Percentiles rank a stretch among this genome's conserved stretches.
Conservation (phyloP, 2,888 invertebrate genomes). For the Trichopoda pennipes region DNA sequence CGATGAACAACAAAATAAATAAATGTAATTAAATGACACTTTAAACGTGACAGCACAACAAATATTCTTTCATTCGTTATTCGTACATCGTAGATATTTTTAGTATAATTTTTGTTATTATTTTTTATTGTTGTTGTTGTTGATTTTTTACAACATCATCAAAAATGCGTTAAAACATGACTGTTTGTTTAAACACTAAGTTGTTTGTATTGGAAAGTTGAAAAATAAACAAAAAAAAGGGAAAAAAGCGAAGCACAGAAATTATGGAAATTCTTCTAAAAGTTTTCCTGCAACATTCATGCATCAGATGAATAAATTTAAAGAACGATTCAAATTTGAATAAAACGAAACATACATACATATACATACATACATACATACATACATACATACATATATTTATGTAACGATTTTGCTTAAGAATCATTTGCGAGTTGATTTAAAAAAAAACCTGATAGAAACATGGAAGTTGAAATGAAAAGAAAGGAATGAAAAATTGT, state of each 20-base stretch:
- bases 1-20: conserved; percentile 27
- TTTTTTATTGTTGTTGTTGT: not conserved
- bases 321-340: not conserved
- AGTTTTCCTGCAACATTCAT: conserved; percentile 1
- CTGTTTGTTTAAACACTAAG: conserved; percentile 34
- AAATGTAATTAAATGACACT: conserved; percentile 58
- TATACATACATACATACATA: too few species aligned
- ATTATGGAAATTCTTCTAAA: conserved; percentile 18
- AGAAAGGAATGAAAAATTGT: too few species aligned
- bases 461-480: too few species aligned
- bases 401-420: too few species aligned
- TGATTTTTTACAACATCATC: conserved; percentile 37
- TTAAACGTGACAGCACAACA: conserved; percentile 53
- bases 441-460: too few species aligned
- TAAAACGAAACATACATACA: too few species aligned
- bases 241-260: not conserved
- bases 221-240: not conserved
- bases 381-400: too few species aligned
- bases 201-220: conserved; percentile 40
- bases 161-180: conserved; percentile 50
- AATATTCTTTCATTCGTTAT: conserved; percentile 48
- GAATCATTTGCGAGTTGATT: too few species aligned
- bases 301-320: not conserved
- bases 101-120: conserved; percentile 16
- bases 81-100: conserved; percentile 18